Conservation (phyloP, 2,888 invertebrate genomes). For the Lagria hirta region DNA sequence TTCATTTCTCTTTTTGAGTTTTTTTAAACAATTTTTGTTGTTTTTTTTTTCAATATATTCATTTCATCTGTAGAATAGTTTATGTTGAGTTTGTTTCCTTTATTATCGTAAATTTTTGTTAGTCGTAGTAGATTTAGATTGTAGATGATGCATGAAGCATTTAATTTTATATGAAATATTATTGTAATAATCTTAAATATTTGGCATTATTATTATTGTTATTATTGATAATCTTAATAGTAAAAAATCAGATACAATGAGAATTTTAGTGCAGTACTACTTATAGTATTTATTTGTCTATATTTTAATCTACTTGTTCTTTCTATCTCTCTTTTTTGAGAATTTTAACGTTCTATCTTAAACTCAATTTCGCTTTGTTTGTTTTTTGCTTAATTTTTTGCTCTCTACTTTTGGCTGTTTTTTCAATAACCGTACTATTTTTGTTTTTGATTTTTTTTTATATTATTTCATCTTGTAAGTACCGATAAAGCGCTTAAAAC, state of each 20-base stretch:
- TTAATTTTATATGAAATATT: slow-evolving; percentile 20
- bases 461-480: slow-evolving; percentile 21
- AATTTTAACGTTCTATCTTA: slow-evolving; percentile 3
- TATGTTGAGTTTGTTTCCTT: slow-evolving; percentile 27
- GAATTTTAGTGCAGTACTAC: slow-evolving; percentile 25
- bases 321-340: slow-evolving; percentile 13
- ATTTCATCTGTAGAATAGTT: slow-evolving; percentile 30
- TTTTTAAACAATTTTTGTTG: slow-evolving; percentile 7
- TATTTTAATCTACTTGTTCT: slow-evolving; percentile 22
- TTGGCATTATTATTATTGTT: slow-evolving; percentile 40
- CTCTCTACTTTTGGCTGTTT: slow-evolving; percentile 28
- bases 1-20: slow-evolving; percentile 19
- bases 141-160: slow-evolving; percentile 25
- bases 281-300: slow-evolving; percentile 17
- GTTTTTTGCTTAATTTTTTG: slow-evolving; percentile 18
- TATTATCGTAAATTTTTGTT: slow-evolving; percentile 7
- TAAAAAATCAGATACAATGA: slow-evolving; percentile 24
- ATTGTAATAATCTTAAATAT: slow-evolving; percentile 31
- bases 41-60: slow-evolving; percentile 25
- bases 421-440: slow-evolving; percentile 28
- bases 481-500: slow-evolving; percentile 2
- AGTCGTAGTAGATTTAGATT: slow-evolving; percentile 18
- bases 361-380: slow-evolving; percentile 10
- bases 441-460: slow-evolving; percentile 30
- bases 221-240: no score